Conservation (phyloP, 35 echinoderm and acorn worm genomes). For the Heliocidaris tuberculata region DNA sequence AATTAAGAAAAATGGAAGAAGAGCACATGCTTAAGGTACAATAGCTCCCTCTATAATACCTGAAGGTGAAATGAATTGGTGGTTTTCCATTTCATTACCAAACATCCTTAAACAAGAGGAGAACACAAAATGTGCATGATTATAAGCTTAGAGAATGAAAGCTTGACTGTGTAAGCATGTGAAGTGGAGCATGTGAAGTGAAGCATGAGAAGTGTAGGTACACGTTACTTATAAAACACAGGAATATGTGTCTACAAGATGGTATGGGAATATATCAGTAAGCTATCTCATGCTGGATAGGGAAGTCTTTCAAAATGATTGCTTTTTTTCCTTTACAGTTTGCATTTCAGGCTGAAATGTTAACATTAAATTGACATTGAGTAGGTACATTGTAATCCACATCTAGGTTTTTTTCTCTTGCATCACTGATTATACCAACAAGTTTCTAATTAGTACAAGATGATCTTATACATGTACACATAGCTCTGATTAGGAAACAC, state of each 20-base stretch:
- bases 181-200: not conserved
- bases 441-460: not conserved
- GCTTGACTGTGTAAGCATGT: no score
- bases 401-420: no score
- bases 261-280: not conserved
- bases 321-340: no score
- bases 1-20: not conserved
- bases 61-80: not conserved
- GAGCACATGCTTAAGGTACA: no score
- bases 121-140: not conserved
- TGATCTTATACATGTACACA: not conserved
- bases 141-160: not conserved
- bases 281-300: no score
- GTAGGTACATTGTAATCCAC: no score
- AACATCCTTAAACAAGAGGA: not conserved
- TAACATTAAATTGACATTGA: no score
- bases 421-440: no score
- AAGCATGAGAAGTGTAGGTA: not conserved
- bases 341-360: no score
- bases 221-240: not conserved
- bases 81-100: not conserved
- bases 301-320: no score
- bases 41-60: not conserved
- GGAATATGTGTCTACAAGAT: not conserved
- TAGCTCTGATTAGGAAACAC: no score